Percentiles rank a stretch among this genome's conserved stretches.
Evolutionary conservation across 2,797 vertebrate species (phyloP).

Genomic region (Melanotaenia maccullochi): DNA sequence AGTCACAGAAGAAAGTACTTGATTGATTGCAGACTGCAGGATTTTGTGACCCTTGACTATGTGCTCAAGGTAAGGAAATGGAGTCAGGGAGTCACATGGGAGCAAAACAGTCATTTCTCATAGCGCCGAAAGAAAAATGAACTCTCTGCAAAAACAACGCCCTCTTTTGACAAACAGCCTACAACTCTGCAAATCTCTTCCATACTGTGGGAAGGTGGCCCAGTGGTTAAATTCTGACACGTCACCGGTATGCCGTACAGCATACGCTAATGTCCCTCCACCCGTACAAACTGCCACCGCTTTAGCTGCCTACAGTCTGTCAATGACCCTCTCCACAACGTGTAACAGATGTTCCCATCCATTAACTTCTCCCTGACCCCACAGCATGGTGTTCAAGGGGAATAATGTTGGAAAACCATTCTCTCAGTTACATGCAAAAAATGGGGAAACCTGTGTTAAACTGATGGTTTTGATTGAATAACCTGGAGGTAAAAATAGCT

Average conservation of each 20-base stretch:
- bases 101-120: constrained; percentile 33
- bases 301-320: constrained; percentile 52
- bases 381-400: constrained; percentile 51
- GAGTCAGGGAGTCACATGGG: constrained; percentile 17
- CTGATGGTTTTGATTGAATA: constrained; percentile 26
- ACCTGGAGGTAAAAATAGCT: constrained; percentile 2
- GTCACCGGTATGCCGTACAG: constrained; percentile 42
- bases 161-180: constrained; percentile 28
- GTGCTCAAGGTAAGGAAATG: constrained; percentile 36
- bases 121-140: constrained; percentile 22
- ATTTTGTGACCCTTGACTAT: constrained; percentile 46
- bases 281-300: constrained; percentile 47
- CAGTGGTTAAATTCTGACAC: constrained; percentile 28
- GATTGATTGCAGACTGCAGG: constrained; percentile 44
- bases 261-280: constrained; percentile 61
- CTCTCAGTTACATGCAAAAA: constrained; percentile 22
- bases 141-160: constrained; percentile 11
- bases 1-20: constrained; percentile 42
- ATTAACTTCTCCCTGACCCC: constrained; percentile 74
- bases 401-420: constrained; percentile 30
- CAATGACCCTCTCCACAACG: constrained; percentile 68
- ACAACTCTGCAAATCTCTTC: constrained; percentile 26
- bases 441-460: constrained; percentile 15
- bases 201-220: constrained; percentile 39
- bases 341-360: constrained; percentile 68